Conservation (phyloP, 2,888 invertebrate genomes). For the Euspilapteryx auroguttella region DNA sequence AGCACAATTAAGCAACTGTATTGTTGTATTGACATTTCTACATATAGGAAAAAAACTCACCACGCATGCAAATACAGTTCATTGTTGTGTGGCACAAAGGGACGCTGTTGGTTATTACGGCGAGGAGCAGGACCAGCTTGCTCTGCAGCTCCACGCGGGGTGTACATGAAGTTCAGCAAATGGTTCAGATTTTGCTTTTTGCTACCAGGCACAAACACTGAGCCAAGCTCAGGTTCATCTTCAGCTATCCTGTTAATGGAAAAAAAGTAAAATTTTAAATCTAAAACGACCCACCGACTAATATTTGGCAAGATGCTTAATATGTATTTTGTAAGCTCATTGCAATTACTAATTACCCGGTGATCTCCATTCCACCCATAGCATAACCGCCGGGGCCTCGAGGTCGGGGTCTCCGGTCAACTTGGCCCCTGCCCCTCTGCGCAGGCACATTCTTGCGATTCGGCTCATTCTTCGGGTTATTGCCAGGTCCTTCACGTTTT, state of each 20-base stretch:
- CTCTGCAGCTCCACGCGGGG: constrained; percentile 56
- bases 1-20: no score
- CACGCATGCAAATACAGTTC: constrained; percentile 94
- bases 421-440: constrained; percentile 67
- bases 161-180: constrained; percentile 90
- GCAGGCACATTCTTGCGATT: constrained; percentile 66
- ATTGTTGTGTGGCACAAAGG: constrained; percentile 78
- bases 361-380: constrained; percentile 70
- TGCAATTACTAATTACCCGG: no score
- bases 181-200: constrained; percentile 93
- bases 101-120: constrained; percentile 21
- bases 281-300: no score
- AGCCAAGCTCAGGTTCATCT: constrained; percentile 75
- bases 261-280: background rate
- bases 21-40: no score
- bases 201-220: constrained; percentile 80
- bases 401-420: constrained; percentile 73
- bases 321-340: no score
- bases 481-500: constrained; percentile 66
- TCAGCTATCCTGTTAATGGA: constrained; percentile 43
- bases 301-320: background rate
- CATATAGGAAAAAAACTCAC: no score
- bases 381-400: constrained; percentile 51
- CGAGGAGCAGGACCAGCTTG: constrained; percentile 26
- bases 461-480: constrained; percentile 64